Evolutionary conservation across 37 sponge, comb jelly and placozoan genomes (phyloP).

Genomic region (Halichondria panicea): DNA sequence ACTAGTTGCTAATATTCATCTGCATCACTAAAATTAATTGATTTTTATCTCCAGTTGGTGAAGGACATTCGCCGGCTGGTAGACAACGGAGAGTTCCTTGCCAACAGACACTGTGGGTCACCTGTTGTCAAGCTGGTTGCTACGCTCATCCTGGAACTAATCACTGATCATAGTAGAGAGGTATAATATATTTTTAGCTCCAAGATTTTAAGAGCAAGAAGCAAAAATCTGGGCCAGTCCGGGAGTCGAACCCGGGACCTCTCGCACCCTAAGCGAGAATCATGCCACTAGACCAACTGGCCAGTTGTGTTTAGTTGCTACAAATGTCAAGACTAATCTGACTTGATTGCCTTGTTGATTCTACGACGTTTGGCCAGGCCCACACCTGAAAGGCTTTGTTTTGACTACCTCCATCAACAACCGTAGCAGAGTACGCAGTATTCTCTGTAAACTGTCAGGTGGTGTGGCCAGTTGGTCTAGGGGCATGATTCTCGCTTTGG

Average conservation of each 20-base stretch:
- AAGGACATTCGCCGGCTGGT: slow-evolving; percentile 73
- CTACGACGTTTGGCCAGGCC: background rate
- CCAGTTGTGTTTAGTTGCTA: background rate
- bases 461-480: slow-evolving; percentile 99
- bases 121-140: slow-evolving; percentile 57
- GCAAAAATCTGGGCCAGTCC: slow-evolving; percentile 61
- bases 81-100: slow-evolving; percentile 74
- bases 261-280: slow-evolving; percentile 90
- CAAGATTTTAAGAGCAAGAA: background rate
- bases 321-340: background rate
- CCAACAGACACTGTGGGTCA: slow-evolving; percentile 62
- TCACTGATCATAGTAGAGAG: slow-evolving; percentile 83
- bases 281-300: slow-evolving; percentile 85
- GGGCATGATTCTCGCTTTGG: slow-evolving; percentile 99
- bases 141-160: slow-evolving; percentile 73
- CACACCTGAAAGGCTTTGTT: background rate
- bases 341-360: no score
- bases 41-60: slow-evolving; percentile 67
- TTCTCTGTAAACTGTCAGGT: background rate
- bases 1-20: no score
- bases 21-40: no score
- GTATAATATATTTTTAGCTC: slow-evolving; percentile 16
- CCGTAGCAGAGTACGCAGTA: no score
- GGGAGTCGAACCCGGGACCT: slow-evolving; percentile 91
- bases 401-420: no score